A percentile compares a stretch with the other conserved stretches of the same genome.
These are phyloP conservation scores for Morpho deidamia DNA, from an alignment of 2,888 invertebrate species.

Conservation along the genomic window DNA sequence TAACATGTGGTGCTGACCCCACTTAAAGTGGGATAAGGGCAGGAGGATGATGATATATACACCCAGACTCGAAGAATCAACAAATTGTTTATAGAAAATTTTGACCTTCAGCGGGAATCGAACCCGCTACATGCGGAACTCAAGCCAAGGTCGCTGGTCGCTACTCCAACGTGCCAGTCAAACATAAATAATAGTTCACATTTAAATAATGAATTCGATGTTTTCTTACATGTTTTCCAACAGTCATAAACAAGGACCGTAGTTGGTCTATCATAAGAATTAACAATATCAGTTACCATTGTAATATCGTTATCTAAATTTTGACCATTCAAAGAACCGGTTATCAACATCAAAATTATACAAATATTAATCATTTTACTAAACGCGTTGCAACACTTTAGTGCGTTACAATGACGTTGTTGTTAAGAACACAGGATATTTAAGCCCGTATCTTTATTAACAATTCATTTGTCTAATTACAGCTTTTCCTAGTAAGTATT, in stretches of 20 bases:
- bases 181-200: too few species aligned
- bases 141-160: too few species aligned
- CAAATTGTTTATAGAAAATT: too few species aligned
- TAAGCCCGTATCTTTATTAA: conserved; percentile 2
- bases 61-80: too few species aligned
- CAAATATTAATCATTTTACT: not conserved
- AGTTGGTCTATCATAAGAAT: conserved; percentile 42
- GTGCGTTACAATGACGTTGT: not conserved
- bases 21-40: too few species aligned
- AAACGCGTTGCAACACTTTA: not conserved
- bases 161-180: too few species aligned
- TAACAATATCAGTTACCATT: conserved; percentile 44
- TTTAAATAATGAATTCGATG: not conserved
- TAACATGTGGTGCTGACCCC: too few species aligned
- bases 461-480: conserved; percentile 13
- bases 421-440: not conserved
- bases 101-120: too few species aligned
- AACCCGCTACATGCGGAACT: too few species aligned
- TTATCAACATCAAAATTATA: not conserved
- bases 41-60: too few species aligned
- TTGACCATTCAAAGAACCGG: not conserved
- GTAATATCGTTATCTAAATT: conserved; percentile 27
- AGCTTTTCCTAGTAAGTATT: conserved; percentile 5
- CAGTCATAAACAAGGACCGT: conserved; percentile 40
- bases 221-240: conserved; percentile 42